Percentiles rank a stretch among this genome's conserved stretches.
Conservation (phyloP, 2,113 vertebrate genomes). For the Serilophus lunatus region DNA sequence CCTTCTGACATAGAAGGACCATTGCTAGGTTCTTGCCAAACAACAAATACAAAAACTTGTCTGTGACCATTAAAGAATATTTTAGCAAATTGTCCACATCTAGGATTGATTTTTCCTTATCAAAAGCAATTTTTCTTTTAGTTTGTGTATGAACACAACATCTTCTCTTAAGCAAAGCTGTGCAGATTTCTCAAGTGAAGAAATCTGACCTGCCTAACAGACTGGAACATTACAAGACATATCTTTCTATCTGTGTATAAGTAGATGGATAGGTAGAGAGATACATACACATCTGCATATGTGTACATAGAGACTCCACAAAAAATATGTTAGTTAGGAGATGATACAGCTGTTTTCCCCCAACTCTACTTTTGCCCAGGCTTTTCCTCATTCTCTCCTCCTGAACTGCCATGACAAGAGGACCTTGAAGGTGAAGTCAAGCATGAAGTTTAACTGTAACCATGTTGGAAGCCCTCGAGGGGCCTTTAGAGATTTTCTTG, state of each 20-base stretch:
- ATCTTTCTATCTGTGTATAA: rapidly evolving
- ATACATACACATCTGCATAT: not conserved
- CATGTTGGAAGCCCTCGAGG: not conserved
- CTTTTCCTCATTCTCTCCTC: not conserved
- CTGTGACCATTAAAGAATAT: not conserved
- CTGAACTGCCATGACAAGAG: not conserved
- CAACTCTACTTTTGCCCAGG: not conserved
- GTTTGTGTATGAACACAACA: not conserved
- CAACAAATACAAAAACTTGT: not conserved
- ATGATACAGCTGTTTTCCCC: not conserved
- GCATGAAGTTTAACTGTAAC: not conserved
- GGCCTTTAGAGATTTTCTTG: not conserved
- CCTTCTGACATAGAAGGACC: not conserved
- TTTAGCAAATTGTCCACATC: not conserved
- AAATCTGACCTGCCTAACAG: not conserved
- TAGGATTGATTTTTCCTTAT: not conserved
- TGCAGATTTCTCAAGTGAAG: not conserved
- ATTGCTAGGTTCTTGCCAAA: not conserved
- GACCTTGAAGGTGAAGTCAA: not conserved
- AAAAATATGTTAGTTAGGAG: not conserved
- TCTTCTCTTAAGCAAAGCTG: not conserved
- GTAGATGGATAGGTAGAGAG: too few species aligned
- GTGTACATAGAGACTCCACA: not conserved
- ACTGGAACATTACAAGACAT: not conserved
- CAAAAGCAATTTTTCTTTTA: not conserved